These are phyloP conservation scores for Pseudochirops cupreus DNA, from an alignment of 2,797 vertebrate species.

Conservation along the genomic window DNA sequence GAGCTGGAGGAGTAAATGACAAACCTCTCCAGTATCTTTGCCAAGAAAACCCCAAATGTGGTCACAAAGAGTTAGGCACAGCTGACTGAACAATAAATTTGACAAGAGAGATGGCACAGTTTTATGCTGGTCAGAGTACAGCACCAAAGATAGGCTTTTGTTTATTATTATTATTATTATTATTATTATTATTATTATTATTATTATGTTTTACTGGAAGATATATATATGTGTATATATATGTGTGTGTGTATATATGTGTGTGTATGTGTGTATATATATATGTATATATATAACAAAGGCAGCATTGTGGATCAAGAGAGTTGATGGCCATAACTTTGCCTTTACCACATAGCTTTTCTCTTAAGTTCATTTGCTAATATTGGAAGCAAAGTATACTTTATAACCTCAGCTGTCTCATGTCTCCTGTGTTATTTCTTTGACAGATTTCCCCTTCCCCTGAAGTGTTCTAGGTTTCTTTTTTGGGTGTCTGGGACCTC, in stretches of 20 bases:
- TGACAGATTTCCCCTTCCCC: neutral
- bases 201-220: neutral
- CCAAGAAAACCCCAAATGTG: neutral
- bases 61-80: neutral
- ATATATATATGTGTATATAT: neutral
- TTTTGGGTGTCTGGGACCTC: neutral
- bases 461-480: neutral
- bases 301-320: neutral
- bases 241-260: no score
- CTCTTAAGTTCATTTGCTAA: neutral
- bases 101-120: neutral
- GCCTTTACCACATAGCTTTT: neutral
- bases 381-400: neutral
- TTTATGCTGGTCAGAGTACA: neutral
- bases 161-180: neutral
- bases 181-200: neutral
- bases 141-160: neutral
- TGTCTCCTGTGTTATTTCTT: neutral
- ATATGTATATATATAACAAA: neutral
- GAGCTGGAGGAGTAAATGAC: neutral
- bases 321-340: neutral
- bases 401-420: neutral
- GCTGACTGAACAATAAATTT: neutral
- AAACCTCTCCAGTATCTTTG: neutral
- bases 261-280: neutral